phyloP scores from a whole-genome alignment of 1,140 invertebrate genomes.

The Ips typographus region DNA sequence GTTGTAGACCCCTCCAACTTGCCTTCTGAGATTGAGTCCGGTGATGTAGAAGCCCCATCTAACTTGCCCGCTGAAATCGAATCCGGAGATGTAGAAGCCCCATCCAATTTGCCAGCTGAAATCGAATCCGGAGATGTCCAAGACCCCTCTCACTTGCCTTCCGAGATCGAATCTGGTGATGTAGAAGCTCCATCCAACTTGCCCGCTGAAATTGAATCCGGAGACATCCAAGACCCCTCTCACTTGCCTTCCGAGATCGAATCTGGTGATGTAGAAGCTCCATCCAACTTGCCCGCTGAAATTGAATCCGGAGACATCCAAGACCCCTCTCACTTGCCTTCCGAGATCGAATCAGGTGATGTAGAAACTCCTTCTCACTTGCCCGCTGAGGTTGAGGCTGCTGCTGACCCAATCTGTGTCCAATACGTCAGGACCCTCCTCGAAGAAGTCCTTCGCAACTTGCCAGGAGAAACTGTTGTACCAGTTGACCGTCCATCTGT shows the following conservation, averaged over 20 bases:
- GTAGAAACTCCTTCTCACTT: not conserved
- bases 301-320: not conserved
- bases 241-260: not conserved
- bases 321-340: not conserved
- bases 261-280: not conserved
- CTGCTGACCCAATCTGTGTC: slow-evolving; percentile 18
- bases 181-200: not conserved
- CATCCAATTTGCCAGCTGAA: not conserved
- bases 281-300: not conserved
- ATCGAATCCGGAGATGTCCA: not conserved
- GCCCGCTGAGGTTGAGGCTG: not conserved
- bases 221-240: not conserved
- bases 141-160: not conserved
- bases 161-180: slow-evolving; percentile 2
- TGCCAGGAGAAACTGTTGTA: slow-evolving; percentile 1
- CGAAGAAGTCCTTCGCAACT: slow-evolving; percentile 14
- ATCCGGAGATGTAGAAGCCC: not conserved
- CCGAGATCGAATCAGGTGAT: slow-evolving; percentile 1
- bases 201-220: not conserved
- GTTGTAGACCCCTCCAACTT: not conserved
- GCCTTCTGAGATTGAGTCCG: slow-evolving; percentile 4
- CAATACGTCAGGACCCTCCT: slow-evolving; percentile 27
- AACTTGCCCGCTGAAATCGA: slow-evolving; percentile 22
- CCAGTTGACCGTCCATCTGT: slow-evolving; percentile 6
- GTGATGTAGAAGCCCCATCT: not conserved